A percentile compares a stretch with the other conserved stretches of the same genome.
These are phyloP conservation scores for Amblyopsis hoosieri DNA, from an alignment of 2,797 vertebrate species.

Conservation along the genomic window DNA sequence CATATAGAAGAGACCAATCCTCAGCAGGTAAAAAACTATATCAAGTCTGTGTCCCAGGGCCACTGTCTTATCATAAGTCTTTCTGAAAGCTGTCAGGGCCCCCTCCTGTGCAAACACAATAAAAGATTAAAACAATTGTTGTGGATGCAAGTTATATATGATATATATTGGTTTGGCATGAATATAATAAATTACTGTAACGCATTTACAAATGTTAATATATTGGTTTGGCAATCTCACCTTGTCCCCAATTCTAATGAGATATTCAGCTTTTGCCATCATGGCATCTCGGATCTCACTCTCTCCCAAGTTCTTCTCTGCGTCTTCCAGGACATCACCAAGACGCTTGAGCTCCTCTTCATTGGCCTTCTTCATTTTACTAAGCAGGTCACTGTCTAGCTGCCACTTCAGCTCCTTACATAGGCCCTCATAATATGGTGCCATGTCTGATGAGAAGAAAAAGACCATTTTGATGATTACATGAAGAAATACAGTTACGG, in stretches of 20 bases:
- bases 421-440: slow-evolving; percentile 91
- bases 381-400: slow-evolving; percentile 85
- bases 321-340: slow-evolving; percentile 91
- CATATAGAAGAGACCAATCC: slow-evolving; percentile 98
- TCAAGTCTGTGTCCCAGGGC: slow-evolving; percentile 95
- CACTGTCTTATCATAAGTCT: slow-evolving; percentile 97
- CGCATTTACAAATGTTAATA: neutral
- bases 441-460: slow-evolving; percentile 85
- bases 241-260: slow-evolving; percentile 96
- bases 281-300: slow-evolving; percentile 97
- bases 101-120: slow-evolving; percentile 81
- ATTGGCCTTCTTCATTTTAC: slow-evolving; percentile 95
- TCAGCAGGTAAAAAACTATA: slow-evolving; percentile 94
- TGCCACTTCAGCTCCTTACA: slow-evolving; percentile 97
- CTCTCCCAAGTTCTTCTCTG: slow-evolving; percentile 94
- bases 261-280: slow-evolving; percentile 97
- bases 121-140: neutral
- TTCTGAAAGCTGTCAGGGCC: slow-evolving; percentile 92
- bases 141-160: no score
- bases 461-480: neutral
- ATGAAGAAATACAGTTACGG: neutral
- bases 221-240: slow-evolving; percentile 71
- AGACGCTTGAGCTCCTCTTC: slow-evolving; percentile 93
- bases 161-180: no score
- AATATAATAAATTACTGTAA: no score